These are phyloP conservation scores for Gobio occitaniae DNA, from an alignment of 2,797 vertebrate species.

Conservation along the genomic window DNA sequence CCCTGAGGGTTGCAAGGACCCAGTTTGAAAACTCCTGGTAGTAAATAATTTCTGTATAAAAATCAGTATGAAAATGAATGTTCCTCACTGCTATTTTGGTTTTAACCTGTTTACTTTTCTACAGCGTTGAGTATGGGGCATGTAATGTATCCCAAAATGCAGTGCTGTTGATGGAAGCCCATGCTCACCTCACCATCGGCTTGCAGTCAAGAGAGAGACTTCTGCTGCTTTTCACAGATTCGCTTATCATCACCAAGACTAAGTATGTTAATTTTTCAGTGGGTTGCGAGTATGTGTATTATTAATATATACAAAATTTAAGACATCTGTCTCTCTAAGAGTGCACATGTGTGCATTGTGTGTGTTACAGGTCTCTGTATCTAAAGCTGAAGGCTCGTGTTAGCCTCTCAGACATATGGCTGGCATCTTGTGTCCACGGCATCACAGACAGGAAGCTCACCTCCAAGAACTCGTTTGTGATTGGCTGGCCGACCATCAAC, in stretches of 20 bases:
- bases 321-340: neutral
- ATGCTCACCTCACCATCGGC: slow-evolving; percentile 82
- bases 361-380: slow-evolving; percentile 68
- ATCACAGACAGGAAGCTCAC: slow-evolving; percentile 85
- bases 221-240: slow-evolving; percentile 85
- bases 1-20: too few species aligned
- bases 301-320: neutral
- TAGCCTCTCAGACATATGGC: slow-evolving; percentile 85
- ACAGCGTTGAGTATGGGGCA: slow-evolving; percentile 67
- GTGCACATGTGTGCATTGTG: neutral
- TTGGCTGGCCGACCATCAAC: slow-evolving; percentile 92
- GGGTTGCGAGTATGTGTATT: slow-evolving; percentile 4
- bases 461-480: slow-evolving; percentile 84
- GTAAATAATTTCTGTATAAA: too few species aligned
- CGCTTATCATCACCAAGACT: slow-evolving; percentile 85
- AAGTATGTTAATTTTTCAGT: slow-evolving; percentile 75
- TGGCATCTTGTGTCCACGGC: slow-evolving; percentile 77
- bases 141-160: slow-evolving; percentile 61
- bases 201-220: slow-evolving; percentile 88
- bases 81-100: neutral
- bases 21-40: too few species aligned
- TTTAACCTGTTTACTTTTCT: slow-evolving; percentile 1
- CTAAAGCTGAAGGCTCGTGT: slow-evolving; percentile 87
- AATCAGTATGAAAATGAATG: neutral
- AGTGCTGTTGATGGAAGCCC: slow-evolving; percentile 81